phyloP scores from a whole-genome alignment of 2,113 vertebrate species.

The Baryphthengus martii region DNA sequence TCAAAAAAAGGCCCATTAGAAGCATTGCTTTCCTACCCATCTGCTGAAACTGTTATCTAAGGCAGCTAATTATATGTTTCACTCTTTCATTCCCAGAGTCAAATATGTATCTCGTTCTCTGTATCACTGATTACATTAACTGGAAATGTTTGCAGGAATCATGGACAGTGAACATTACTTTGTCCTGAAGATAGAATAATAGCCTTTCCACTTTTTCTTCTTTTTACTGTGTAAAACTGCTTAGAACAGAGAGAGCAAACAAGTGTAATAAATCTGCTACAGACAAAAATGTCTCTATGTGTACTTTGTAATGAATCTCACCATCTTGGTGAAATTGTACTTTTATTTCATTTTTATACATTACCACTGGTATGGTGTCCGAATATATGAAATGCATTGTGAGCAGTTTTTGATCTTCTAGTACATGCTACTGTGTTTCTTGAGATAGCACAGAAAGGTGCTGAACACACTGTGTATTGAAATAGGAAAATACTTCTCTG shows the following conservation, averaged over 20 bases:
- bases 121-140: neutral
- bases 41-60: conserved; percentile 26
- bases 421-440: neutral
- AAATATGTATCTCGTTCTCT: neutral
- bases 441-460: neutral
- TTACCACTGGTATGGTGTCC: neutral
- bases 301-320: neutral
- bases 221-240: neutral
- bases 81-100: conserved; percentile 3
- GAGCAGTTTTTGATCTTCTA: neutral
- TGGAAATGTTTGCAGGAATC: neutral
- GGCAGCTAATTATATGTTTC: conserved; percentile 9
- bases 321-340: neutral
- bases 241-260: neutral
- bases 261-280: neutral
- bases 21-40: neutral
- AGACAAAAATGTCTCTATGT: neutral
- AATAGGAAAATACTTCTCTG: neutral
- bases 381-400: neutral
- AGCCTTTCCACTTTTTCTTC: neutral
- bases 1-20: conserved; percentile 11
- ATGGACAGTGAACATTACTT: neutral
- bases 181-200: neutral
- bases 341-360: neutral
- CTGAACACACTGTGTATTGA: neutral